Percentiles rank a stretch among this genome's conserved stretches.
Conservation (phyloP, 2,113 vertebrate species). For the Psettodes erumei region DNA sequence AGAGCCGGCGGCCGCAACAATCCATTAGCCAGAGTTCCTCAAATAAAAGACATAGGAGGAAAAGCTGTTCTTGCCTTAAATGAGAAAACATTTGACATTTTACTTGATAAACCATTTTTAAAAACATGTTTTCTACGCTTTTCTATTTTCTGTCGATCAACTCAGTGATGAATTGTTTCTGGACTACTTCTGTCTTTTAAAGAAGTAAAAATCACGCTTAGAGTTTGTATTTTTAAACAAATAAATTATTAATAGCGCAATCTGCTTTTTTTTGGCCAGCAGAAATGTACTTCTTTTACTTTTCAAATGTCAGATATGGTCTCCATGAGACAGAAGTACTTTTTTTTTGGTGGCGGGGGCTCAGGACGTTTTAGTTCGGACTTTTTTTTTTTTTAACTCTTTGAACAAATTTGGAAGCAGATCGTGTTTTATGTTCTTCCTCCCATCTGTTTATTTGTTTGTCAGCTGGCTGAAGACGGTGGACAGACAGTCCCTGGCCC, state of each 20-base stretch:
- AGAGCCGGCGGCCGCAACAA: too few relatives aligned
- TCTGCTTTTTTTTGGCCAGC: conserved; percentile 4
- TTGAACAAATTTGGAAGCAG: conserved; percentile 66
- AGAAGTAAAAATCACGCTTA: background rate
- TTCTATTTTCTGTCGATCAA: background rate
- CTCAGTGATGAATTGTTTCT: background rate
- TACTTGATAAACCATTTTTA: background rate
- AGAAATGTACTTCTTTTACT: background rate
- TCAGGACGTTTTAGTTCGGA: conserved; percentile 31
- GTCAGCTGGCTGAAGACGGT: conserved; percentile 53
- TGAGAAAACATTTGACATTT: background rate
- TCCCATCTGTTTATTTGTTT: conserved; percentile 70
- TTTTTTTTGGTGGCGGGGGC: conserved; percentile 21
- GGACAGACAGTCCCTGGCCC: conserved; percentile 69
- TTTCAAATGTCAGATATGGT: background rate
- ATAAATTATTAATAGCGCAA: background rate
- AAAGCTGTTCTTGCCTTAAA: background rate
- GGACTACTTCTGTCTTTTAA: background rate
- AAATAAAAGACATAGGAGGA: background rate
- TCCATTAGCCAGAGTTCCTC: background rate
- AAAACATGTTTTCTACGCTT: background rate
- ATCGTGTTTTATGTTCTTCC: conserved; percentile 54
- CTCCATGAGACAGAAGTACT: background rate
- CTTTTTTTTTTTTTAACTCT: conserved; percentile 61
- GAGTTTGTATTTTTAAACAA: background rate